A percentile compares a stretch with the other conserved stretches of the same genome.
These are phyloP conservation scores for Deilephila porcellus DNA, from an alignment of 2,888 invertebrate genomes.

Conservation along the genomic window DNA sequence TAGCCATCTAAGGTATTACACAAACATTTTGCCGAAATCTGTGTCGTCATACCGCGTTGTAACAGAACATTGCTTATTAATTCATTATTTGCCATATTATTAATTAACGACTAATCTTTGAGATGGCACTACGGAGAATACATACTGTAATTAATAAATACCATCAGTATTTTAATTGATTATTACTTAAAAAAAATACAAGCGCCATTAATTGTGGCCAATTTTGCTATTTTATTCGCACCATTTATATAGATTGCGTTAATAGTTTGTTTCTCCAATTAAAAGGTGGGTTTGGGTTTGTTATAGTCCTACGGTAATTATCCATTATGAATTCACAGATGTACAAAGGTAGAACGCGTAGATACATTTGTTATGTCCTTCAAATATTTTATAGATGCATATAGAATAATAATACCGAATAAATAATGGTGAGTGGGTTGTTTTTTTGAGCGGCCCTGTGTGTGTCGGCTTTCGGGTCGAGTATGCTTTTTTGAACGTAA, in stretches of 20 bases:
- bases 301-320: slow-evolving; percentile 55
- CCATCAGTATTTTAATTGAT: not conserved
- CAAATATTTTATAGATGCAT: slow-evolving; percentile 59
- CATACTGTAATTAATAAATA: not conserved
- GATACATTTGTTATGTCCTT: slow-evolving; percentile 51
- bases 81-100: slow-evolving; percentile 24
- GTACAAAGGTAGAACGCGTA: slow-evolving; percentile 50
- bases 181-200: not conserved
- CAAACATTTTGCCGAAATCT: slow-evolving; percentile 18
- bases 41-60: slow-evolving; percentile 22
- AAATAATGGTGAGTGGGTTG: slow-evolving; percentile 70
- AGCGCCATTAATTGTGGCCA: not conserved
- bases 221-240: slow-evolving; percentile 22
- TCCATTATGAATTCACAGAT: slow-evolving; percentile 44
- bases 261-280: slow-evolving; percentile 37
- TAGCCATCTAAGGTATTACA: slow-evolving; percentile 16
- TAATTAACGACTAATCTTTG: slow-evolving; percentile 21
- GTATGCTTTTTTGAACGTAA: slow-evolving; percentile 69
- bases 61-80: slow-evolving; percentile 15
- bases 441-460: slow-evolving; percentile 61
- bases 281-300: slow-evolving; percentile 42
- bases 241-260: slow-evolving; percentile 17
- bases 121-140: not conserved
- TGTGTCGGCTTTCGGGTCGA: slow-evolving; percentile 44
- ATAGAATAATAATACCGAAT: slow-evolving; percentile 71